A percentile compares a stretch with the other conserved stretches of the same genome.
phyloP scores from a whole-genome alignment of 2,888 invertebrate genomes.

The Drosophila borborema region DNA sequence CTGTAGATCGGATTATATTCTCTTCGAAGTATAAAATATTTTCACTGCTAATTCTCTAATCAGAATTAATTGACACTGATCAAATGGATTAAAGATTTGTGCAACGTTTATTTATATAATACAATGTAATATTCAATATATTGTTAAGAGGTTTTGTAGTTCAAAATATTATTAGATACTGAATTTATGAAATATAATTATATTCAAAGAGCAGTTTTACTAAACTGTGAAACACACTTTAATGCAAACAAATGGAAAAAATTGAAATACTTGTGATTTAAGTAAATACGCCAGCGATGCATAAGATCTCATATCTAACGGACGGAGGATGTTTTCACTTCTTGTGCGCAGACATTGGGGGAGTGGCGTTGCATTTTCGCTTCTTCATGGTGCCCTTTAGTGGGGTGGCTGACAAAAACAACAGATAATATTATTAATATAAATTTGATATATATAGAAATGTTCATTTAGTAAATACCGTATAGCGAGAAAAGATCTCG shows the following conservation, averaged over 20 bases:
- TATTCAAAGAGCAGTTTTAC: constrained; percentile 5
- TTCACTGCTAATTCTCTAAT: no score
- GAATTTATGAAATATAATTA: constrained; percentile 30
- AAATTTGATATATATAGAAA: not conserved
- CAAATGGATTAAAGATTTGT: not conserved
- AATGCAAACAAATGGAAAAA: constrained; percentile 54
- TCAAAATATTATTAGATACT: constrained; percentile 10
- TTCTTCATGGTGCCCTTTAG: constrained; percentile 83
- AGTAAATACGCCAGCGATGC: constrained; percentile 63
- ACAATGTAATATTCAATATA: constrained; percentile 23
- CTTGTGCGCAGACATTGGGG: constrained; percentile 78
- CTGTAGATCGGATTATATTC: no score
- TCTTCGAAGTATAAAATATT: no score
- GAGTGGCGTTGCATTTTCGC: constrained; percentile 83
- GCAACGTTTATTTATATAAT: constrained; percentile 25
- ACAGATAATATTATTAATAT: not conserved
- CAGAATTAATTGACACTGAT: not conserved
- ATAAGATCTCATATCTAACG: constrained; percentile 21
- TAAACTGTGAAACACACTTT: constrained; percentile 41
- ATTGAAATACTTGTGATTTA: constrained; percentile 60
- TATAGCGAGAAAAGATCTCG: constrained; percentile 80
- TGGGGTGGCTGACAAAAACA: constrained; percentile 78
- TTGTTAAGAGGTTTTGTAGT: constrained; percentile 24
- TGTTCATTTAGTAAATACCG: constrained; percentile 63
- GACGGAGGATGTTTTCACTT: constrained; percentile 54